Conservation (phyloP, 2,113 vertebrate species). For the Genyomyrus donnyi region DNA sequence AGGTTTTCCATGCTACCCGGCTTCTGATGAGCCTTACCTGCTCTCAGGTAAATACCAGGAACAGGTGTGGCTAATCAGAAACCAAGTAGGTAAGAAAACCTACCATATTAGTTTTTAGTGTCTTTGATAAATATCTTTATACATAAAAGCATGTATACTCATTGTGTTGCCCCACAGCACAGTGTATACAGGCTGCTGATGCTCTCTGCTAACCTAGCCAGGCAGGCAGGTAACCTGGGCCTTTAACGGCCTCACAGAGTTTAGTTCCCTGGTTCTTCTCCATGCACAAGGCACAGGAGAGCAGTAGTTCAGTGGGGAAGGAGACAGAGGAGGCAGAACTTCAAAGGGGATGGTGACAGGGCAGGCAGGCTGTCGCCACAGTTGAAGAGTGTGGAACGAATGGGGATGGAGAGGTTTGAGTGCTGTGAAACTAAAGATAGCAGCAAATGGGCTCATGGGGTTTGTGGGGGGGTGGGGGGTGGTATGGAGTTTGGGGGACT, state of each 20-base stretch:
- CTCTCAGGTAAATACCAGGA: neutral
- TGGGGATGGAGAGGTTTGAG: neutral
- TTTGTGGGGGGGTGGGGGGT: neutral
- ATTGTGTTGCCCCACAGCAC: neutral
- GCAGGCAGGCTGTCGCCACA: neutral
- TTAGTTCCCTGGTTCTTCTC: neutral
- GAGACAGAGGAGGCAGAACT: neutral
- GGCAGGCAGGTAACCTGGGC: neutral
- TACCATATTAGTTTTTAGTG: neutral
- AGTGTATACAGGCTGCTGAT: neutral
- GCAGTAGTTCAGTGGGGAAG: neutral
- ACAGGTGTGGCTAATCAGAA: neutral
- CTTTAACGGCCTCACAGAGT: neutral
- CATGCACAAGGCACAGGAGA: neutral
- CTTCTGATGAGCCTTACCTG: neutral
- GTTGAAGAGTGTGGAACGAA: neutral
- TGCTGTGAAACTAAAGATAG: constrained; percentile 7
- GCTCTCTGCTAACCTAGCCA: neutral
- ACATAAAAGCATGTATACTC: neutral
- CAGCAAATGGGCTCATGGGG: neutral
- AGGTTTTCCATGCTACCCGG: neutral
- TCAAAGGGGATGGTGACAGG: constrained; percentile 4
- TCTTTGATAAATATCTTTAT: neutral
- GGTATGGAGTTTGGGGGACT: neutral
- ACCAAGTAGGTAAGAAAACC: neutral